These are phyloP conservation scores for Eupithecia centaureata DNA, from an alignment of 2,888 invertebrate genomes.

Conservation along the genomic window DNA sequence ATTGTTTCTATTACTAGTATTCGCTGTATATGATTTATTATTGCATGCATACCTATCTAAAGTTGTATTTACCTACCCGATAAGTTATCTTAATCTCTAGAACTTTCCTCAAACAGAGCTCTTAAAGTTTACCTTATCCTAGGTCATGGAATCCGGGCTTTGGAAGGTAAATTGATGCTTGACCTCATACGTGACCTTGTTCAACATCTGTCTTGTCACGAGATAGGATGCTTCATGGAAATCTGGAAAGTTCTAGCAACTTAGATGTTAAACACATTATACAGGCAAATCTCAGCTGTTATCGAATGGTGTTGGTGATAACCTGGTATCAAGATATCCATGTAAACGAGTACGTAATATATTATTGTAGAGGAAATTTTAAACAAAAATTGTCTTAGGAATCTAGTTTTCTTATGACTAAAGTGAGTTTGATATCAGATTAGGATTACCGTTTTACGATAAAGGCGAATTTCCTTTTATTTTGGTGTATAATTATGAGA, in stretches of 20 bases:
- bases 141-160: not conserved
- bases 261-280: not conserved
- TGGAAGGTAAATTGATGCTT: conserved; percentile 7
- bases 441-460: not conserved
- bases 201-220: conserved; percentile 8
- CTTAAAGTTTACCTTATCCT: not conserved
- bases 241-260: conserved; percentile 7
- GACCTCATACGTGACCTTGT: conserved; percentile 2
- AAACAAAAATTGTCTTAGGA: not conserved
- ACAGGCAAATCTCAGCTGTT: not conserved
- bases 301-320: not conserved
- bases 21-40: not conserved
- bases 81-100: not conserved
- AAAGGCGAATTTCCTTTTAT: not conserved
- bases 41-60: not conserved
- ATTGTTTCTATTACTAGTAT: conserved; percentile 14
- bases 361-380: not conserved
- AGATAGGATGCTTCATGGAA: conserved; percentile 10
- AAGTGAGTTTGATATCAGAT: not conserved
- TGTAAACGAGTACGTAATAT: not conserved
- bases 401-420: not conserved
- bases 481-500: no score
- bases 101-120: conserved; percentile 2
- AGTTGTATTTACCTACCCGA: not conserved
- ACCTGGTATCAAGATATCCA: not conserved